Evolutionary conservation across 2,888 invertebrate genomes (phyloP), one percentile per base, ranked within the genome.

Genomic region (Prenolepis imparis): DNA sequence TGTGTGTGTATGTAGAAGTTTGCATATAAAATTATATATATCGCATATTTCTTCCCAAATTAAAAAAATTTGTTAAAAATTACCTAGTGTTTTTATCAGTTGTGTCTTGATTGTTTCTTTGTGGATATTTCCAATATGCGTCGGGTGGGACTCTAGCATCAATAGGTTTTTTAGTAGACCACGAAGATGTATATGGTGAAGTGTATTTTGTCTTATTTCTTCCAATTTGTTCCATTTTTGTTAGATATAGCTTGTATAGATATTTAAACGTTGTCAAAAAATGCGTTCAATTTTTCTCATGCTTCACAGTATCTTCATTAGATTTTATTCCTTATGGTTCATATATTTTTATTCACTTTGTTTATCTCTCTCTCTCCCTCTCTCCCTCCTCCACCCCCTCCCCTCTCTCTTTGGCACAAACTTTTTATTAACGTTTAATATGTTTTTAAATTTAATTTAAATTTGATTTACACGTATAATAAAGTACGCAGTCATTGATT

Each of bases 171-270:
- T 88, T 90, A 36, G 68, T 41, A n/a, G 88, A 36, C 86, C 88
- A 86, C 63, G 85, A 67, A 75, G 89, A 85, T 52, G 88, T 68
- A 32, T 85, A 88, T 12, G 83, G 82, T 15, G 85, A n/a, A 21
- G 73, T 24, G 67, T 87, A 88, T 68, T 89, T 91, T 52, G 87
- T 83, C 61, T 89, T 92, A 39, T 84, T 82, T 72, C 83, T 87
- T 48, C 88, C 90, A 36, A 63, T 84, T 68, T 87, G 88, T 41
- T 91, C 88, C 91, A 91, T 92, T 81, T 70, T 89, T 28, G 24
- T 67, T 9, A 67, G 39, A 61, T 32, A 61, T 32, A 74, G n/a
- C 21, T 80, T 44, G 39, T 32, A 32, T 67, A 39, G 15, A 66
- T 52, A 63, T 52, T 75, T 64, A 39, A 66, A 52, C 12, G 28